Evolutionary conservation across 2,888 invertebrate genomes (phyloP).

Genomic region (Reticulitermes lucifugus): DNA sequence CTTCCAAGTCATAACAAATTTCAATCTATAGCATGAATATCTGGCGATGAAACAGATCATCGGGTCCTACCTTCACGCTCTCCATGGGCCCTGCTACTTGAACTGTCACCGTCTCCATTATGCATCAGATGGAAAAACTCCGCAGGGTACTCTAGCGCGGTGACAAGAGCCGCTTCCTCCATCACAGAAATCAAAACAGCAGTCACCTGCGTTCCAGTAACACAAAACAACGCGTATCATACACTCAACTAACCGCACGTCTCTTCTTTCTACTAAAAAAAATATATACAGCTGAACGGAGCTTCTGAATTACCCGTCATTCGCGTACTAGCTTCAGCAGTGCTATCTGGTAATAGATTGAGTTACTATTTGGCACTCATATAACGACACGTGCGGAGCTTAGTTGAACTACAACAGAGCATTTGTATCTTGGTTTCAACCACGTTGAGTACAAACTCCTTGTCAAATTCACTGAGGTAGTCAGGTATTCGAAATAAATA

Average conservation of each 20-base stretch:
- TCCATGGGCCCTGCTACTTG: slow-evolving; percentile 40
- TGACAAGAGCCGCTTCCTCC: background rate
- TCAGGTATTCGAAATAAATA: too few relatives aligned
- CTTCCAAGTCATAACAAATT: too few relatives aligned
- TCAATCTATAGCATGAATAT: too few relatives aligned
- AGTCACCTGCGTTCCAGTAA: background rate
- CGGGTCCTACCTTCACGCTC: slow-evolving; percentile 40
- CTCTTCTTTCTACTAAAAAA: background rate
- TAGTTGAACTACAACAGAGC: background rate
- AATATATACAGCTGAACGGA: background rate
- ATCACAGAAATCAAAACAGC: background rate
- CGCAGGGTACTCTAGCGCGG: background rate
- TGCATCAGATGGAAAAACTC: slow-evolving; percentile 45
- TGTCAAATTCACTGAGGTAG: too few relatives aligned
- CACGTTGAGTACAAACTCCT: too few relatives aligned
- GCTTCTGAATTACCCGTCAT: slow-evolving; percentile 23
- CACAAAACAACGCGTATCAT: slow-evolving; percentile 1
- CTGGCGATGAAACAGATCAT: too few relatives aligned
- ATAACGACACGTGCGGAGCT: background rate
- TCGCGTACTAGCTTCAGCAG: background rate
- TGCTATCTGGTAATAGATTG: slow-evolving; percentile 4
- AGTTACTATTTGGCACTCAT: background rate
- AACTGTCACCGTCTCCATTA: slow-evolving; percentile 50
- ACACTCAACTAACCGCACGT: background rate
- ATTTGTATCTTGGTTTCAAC: too few relatives aligned